A percentile compares a stretch with the other conserved stretches of the same genome.
These are phyloP conservation scores for Bujurquina vittata DNA, from an alignment of 2,113 vertebrate genomes.

Conservation along the genomic window DNA sequence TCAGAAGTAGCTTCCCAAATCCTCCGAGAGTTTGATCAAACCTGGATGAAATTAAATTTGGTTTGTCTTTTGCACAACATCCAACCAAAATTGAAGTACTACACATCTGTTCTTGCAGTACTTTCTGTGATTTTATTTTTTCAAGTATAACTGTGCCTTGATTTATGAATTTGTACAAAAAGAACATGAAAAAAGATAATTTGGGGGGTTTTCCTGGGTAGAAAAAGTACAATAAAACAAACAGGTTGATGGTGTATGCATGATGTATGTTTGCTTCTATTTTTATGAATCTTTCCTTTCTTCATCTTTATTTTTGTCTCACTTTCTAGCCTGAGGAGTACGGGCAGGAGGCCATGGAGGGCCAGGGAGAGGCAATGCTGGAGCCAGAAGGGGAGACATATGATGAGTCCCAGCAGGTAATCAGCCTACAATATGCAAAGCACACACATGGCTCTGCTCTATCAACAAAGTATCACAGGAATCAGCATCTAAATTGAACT, in stretches of 20 bases:
- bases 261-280: neutral
- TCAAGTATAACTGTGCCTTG: neutral
- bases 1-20: neutral
- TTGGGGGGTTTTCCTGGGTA: neutral
- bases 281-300: neutral
- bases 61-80: neutral
- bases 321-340: conserved; percentile 89
- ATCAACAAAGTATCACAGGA: neutral
- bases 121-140: neutral
- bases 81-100: neutral
- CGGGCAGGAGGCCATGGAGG: conserved; percentile 95
- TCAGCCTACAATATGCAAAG: conserved; percentile 28
- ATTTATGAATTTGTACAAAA: neutral
- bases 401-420: conserved; percentile 93
- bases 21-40: neutral
- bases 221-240: neutral
- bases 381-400: conserved; percentile 94
- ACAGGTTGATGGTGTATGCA: neutral
- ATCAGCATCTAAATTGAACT: neutral
- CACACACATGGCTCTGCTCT: neutral
- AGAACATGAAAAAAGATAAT: neutral
- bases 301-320: conserved; percentile 28
- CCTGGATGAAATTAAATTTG: too few species aligned
- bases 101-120: neutral
- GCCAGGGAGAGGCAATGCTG: conserved; percentile 90